Percentiles rank a stretch among this genome's conserved stretches.
These are phyloP conservation scores for Pycnomerus fuliginosus DNA, from an alignment of 2,888 invertebrate genomes.

Conservation along the genomic window DNA sequence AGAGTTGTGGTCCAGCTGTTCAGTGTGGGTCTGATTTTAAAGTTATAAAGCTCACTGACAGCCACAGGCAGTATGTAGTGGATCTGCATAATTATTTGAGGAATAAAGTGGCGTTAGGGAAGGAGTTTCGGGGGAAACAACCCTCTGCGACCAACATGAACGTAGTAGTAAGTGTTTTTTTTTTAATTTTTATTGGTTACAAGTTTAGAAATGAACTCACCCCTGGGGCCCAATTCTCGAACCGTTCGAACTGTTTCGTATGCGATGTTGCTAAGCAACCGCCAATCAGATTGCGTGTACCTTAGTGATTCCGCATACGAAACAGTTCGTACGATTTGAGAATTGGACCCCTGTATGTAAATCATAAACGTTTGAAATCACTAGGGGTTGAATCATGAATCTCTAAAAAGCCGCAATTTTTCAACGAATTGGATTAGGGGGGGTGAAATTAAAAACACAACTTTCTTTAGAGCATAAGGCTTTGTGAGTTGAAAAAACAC, in stretches of 20 bases:
- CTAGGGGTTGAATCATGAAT: too few species aligned
- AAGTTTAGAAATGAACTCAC: background rate
- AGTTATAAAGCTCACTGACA: conserved; percentile 39
- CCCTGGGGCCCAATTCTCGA: too few species aligned
- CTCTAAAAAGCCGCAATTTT: too few species aligned
- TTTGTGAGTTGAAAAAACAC: background rate
- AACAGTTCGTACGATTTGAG: background rate
- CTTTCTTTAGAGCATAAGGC: too few species aligned
- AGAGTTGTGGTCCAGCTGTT: conserved; percentile 45
- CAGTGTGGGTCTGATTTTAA: conserved; percentile 45
- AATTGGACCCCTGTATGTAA: background rate
- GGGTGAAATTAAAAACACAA: too few species aligned
- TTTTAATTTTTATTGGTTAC: background rate
- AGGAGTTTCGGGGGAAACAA: conserved; percentile 43
- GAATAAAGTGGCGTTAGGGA: conserved; percentile 46
- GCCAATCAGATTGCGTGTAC: too few species aligned
- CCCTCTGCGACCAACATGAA: conserved; percentile 48
- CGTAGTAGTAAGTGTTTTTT: conserved; percentile 39
- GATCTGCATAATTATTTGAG: conserved; percentile 48
- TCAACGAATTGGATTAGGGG: too few species aligned
- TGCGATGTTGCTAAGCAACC: too few species aligned
- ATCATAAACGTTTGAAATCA: too few species aligned
- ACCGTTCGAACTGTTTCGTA: too few species aligned
- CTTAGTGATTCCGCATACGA: too few species aligned
- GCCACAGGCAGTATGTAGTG: conserved; percentile 43